Conservation (phyloP, 2,797 vertebrate genomes). For the Sebastes diploproa region DNA sequence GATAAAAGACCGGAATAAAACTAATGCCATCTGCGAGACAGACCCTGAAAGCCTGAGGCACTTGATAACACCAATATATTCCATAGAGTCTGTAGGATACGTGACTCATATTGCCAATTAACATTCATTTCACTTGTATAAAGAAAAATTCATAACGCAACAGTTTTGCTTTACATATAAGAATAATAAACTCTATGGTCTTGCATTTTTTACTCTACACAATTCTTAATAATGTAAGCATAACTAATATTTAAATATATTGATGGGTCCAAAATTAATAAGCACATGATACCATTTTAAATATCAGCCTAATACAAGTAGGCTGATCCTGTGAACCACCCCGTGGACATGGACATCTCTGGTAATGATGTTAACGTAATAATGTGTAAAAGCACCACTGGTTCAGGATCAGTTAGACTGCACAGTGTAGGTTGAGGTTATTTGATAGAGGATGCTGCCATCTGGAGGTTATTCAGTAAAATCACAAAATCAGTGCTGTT, state of each 20-base stretch:
- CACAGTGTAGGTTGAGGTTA: not conserved
- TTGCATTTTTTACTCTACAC: not conserved
- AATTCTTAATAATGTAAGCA: not conserved
- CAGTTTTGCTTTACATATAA: not conserved
- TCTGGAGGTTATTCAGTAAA: constrained; percentile 30
- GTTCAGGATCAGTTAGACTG: not conserved
- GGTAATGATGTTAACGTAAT: not conserved
- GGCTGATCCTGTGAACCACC: not conserved
- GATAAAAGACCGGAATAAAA: constrained; percentile 4
- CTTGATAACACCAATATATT: not conserved
- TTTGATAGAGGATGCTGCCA: constrained; percentile 48
- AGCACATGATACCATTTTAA: not conserved
- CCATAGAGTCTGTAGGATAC: not conserved
- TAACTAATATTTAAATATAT: not conserved
- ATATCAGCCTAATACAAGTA: not conserved
- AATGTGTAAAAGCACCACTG: not conserved
- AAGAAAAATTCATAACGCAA: not conserved
- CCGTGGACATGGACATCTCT: not conserved
- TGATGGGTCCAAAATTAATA: not conserved
- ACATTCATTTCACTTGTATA: not conserved
- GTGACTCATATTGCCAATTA: not conserved
- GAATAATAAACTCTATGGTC: not conserved
- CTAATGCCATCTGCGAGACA: not conserved
- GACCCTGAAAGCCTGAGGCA: not conserved
- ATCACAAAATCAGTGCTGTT: not conserved